A percentile compares a stretch with the other conserved stretches of the same genome.
These are phyloP conservation scores for Spermophilus dauricus DNA, from an alignment of 2,113 vertebrate species.

Conservation along the genomic window DNA sequence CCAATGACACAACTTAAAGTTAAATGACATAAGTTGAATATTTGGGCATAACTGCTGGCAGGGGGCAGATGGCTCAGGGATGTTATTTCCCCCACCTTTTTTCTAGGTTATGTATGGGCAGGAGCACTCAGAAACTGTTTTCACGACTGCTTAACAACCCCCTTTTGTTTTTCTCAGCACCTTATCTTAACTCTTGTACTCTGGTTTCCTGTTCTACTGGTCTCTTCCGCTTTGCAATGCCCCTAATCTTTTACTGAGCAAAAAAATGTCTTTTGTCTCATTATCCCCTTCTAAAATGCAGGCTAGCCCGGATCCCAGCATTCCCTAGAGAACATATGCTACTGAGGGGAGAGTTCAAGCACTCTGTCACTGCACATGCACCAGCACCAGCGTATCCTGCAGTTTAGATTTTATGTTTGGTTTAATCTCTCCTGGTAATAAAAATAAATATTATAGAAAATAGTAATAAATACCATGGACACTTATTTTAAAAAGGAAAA, in stretches of 20 bases:
- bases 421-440: slow-evolving; percentile 1
- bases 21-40: neutral
- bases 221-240: slow-evolving; percentile 64
- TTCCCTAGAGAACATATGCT: neutral
- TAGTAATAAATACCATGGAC: neutral
- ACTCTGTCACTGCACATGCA: neutral
- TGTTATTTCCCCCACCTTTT: neutral
- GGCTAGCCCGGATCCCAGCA: neutral
- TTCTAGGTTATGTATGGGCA: neutral
- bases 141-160: neutral
- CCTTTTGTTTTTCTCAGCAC: slow-evolving; percentile 51
- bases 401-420: neutral
- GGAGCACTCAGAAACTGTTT: slow-evolving; percentile 31
- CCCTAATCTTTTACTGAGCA: slow-evolving; percentile 46
- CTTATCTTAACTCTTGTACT: slow-evolving; percentile 62
- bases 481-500: neutral
- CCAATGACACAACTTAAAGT: neutral
- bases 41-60: neutral
- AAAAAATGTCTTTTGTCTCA: slow-evolving; percentile 46
- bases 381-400: neutral
- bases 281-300: slow-evolving; percentile 11
- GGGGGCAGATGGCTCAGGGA: neutral
- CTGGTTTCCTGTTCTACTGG: slow-evolving; percentile 68
- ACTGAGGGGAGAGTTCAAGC: neutral
- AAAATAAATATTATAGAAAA: slow-evolving; percentile 40